Base-by-base conservation (phyloP, 2,888 invertebrate species). In the Epinotia ramella region DNA sequence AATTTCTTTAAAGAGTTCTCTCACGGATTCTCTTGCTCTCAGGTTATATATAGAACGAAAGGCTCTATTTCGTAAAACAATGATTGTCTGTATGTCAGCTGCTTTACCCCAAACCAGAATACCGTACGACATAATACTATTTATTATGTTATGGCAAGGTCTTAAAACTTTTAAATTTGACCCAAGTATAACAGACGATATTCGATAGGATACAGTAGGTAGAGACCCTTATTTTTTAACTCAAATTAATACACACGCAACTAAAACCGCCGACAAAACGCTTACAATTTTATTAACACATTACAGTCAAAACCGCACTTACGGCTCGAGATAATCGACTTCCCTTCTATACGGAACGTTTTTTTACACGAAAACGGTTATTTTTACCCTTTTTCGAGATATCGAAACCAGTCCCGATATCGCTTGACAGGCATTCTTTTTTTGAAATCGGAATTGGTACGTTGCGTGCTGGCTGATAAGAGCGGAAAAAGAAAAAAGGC, bases 271-370 rank as follows among this genome's bases (percentile, higher is more conserved):
- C 88, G 90, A 91, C 92, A 92, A 92, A 93, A 93, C 89, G 91
- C 85, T 91, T 91, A 92, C 92, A 91, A 87, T 92, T 93, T 93
- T 92, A 94, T 93, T 93, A 92, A 93, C 93, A 93, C 93, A 92
- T 94, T 91, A 92, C 92, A 93, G 92, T 93, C 91, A 93, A 92
- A 93, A 92, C 91, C 91, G 93, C 93, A 93, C 89, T 92, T 92
- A 92, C 91, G 87, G 86, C 86, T 85, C 86, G 87, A 90, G 93
- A 93, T 93, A 92, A 94, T 93, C 93, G 85, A 93, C 93, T 92
- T 93, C 92, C 93, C 92, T 91, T 91, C 87, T 86, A 79, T 62
- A 33, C 28, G 59, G 24, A 60, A 28, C 33, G 80, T 76, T 86
- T 88, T 87, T 87, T 86, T 84, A 81, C 84, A 87, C 87, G 86